Evolutionary conservation across 2,797 vertebrate genomes (phyloP), one percentile per base, ranked within the genome.

Genomic region (Hoplostethus mediterraneus): DNA sequence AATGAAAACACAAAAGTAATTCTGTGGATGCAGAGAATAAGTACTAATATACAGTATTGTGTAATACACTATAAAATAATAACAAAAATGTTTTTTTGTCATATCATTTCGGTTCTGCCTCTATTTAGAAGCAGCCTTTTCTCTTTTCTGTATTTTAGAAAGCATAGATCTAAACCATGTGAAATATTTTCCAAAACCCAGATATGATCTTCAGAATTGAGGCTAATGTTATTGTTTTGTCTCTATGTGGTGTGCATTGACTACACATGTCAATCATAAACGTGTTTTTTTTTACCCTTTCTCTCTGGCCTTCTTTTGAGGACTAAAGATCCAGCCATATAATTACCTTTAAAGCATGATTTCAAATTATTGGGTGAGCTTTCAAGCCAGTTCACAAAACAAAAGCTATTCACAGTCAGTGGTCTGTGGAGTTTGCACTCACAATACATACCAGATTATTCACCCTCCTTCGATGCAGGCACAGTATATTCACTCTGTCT

Each of bases 201-300:
- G 89, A 92, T 90, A 91, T 25, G 56, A 90, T 91, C 88, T 90
- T 74, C 74, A 57, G 79, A 83, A 88, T 59, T 52, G 69, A 71
- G 30, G 70, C 81, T 63, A 73, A 63, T 87, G 77, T 91, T 92
- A 84, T 92, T 93, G 84, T 90, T 90, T 87, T 86, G 85, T 89
- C 85, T 91, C 74, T 81, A 81, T 84, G 81, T 86, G 73, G 73
- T 80, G 81, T 83, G 83, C 77, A 77, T 67, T 80, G 80, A 81
- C 79, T 87, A 83, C 73, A 67, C 58, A 3, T 59, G 88, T 86
- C 89, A 91, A 79, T 90, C 87, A 87, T 21, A 78, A 48, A 65
- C 49, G 59, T 0, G 59, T 25, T 10, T 16, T 14, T 44, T 44
- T 44, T 44, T 44, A 2, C 12, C 12, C 8, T 3, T 3, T 17